Base-by-base conservation (phyloP, 2,888 invertebrate species). In the Chrysolina haemoptera region DNA sequence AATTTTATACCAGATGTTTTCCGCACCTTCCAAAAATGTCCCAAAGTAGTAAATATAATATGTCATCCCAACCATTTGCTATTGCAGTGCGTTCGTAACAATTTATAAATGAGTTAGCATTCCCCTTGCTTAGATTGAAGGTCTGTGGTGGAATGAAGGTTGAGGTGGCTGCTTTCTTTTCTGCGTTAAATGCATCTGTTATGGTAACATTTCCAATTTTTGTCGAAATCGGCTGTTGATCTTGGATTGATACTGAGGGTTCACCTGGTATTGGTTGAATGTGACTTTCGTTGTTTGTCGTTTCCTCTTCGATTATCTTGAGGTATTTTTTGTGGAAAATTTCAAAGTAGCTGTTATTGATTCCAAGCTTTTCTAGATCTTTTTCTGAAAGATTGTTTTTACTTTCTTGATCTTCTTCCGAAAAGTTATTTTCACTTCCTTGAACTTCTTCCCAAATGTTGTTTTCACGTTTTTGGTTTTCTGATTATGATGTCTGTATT, bases 131-230 rank as follows among this genome's bases (percentile, higher is more conserved):
- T n/a, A 67, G 71, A 55, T 71, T 62, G 62, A 71, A 71, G 1
- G 50, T 71, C n/a, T 66, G 71, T 18, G 71, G 71, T 20, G 67
- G 62, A 18, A 71, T 66, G 40, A 71, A 71, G 27, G 55, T 66
- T 20, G 71, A 62, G 18, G 35, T 59, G 1, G 68, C 71, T 48
- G 48, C 59, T n/a, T n/a, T 16, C 14, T 35, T 59, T 59, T 4
- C 20, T 22, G 50, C 18, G 6, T 14, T 50, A 8, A 62, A 62
- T 0, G 59, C 22, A 10, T 59, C 68, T 55, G 40, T 22, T n/a
- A n/a, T n/a, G n/a, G n/a, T n/a, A n/a, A n/a, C n/a, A n/a, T n/a
- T n/a, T n/a, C n/a, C n/a, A n/a, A 50, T 50, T 6, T 50, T 50
- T 50, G 6, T 11, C 4, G 11, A 20, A 0, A 53, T n/a, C 0